Conservation (phyloP, 2,797 vertebrate genomes). For the Intellagama lesueurii region DNA sequence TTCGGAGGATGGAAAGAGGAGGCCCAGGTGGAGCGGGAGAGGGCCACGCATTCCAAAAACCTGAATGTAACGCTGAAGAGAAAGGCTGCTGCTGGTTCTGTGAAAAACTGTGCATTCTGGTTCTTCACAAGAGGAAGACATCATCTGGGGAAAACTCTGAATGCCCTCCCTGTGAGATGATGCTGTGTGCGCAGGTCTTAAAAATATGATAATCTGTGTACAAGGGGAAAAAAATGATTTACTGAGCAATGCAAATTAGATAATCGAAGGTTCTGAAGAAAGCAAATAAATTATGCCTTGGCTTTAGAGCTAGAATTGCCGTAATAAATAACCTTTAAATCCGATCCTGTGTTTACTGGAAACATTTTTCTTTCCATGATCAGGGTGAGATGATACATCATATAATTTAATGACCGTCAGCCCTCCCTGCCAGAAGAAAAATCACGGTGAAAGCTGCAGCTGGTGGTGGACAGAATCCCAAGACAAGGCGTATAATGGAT, state of each 20-base stretch:
- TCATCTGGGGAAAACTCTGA: conserved; percentile 29
- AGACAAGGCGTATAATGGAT: background rate
- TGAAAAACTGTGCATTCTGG: background rate
- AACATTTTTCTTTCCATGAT: conserved; percentile 40
- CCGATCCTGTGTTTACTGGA: background rate
- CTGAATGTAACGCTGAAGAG: background rate
- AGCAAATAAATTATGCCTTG: conserved; percentile 36
- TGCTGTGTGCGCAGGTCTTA: background rate
- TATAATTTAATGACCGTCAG: conserved; percentile 19
- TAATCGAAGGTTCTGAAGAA: conserved; percentile 16
- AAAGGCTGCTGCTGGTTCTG: background rate
- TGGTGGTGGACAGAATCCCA: background rate
- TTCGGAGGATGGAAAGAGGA: too few relatives aligned
- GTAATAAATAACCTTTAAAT: conserved; percentile 42
- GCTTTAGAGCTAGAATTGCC: background rate
- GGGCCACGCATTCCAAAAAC: background rate
- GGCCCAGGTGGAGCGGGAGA: background rate
- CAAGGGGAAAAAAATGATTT: conserved; percentile 34
- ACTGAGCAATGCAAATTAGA: conserved; percentile 53
- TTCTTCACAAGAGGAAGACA: conserved; percentile 27
- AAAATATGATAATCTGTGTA: conserved; percentile 20
- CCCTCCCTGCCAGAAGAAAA: conserved; percentile 2
- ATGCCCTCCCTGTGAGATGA: background rate
- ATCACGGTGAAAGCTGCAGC: background rate
- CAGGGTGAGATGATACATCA: conserved; percentile 31